A percentile compares a stretch with the other conserved stretches of the same genome.
Evolutionary conservation across 2,888 invertebrate genomes (phyloP).

Genomic region (Pantelozetes paolii): DNA sequence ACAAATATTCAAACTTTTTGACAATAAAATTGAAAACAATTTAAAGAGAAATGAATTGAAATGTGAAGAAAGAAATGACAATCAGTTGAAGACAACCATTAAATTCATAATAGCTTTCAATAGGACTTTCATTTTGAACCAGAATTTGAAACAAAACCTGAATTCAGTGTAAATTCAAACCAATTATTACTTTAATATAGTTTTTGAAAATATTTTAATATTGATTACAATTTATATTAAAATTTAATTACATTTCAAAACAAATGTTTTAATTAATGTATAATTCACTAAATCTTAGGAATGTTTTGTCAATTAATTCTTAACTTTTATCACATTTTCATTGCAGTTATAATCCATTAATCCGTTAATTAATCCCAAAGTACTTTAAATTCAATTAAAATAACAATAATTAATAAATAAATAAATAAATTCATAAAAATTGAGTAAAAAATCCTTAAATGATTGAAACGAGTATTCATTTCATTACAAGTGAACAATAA

Average conservation of each 20-base stretch:
- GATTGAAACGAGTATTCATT: neutral
- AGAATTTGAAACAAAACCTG: neutral
- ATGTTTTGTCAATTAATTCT: too few relatives aligned
- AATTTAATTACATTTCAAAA: too few relatives aligned
- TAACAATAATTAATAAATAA: neutral
- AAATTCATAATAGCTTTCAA: neutral
- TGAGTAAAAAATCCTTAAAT: too few relatives aligned
- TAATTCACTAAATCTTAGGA: too few relatives aligned
- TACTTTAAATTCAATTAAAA: neutral
- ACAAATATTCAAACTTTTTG: slow-evolving; percentile 4
- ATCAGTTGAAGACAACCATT: slow-evolving; percentile 7
- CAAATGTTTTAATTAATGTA: too few relatives aligned
- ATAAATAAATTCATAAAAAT: neutral
- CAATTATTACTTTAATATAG: too few relatives aligned
- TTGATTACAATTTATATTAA: too few relatives aligned
- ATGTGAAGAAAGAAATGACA: neutral
- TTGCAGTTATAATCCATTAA: neutral
- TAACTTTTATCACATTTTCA: neutral
- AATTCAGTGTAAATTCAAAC: neutral
- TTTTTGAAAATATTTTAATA: too few relatives aligned
- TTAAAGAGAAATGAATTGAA: neutral
- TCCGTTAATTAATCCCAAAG: neutral
- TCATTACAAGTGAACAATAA: too few relatives aligned
- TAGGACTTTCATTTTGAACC: neutral
- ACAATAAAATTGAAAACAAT: neutral